Evolutionary conservation across 2,113 vertebrate genomes (phyloP).

Genomic region (Zosterops lateralis): DNA sequence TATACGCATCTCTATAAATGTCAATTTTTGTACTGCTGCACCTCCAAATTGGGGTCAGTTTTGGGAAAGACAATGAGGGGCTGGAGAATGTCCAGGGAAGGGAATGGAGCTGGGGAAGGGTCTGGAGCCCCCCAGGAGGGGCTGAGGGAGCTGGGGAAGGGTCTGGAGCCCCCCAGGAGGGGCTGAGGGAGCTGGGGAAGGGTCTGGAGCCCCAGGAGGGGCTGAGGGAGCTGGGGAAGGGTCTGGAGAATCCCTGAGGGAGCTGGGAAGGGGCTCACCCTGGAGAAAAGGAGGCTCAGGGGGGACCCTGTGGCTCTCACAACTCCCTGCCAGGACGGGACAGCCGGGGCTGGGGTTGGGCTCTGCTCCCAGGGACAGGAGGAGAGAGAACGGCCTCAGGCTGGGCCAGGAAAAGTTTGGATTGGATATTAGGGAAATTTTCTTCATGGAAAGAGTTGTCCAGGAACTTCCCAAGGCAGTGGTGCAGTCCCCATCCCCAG

Average conservation of each 20-base stretch:
- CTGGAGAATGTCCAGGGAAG: not conserved
- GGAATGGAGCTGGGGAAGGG: not conserved
- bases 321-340: not conserved
- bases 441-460: no score
- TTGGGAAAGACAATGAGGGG: not conserved
- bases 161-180: no score
- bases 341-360: not conserved
- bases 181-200: no score
- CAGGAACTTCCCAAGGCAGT: no score
- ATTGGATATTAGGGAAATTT: no score
- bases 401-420: not conserved
- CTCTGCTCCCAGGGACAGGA: not conserved
- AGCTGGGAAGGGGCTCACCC: not conserved
- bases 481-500: no score
- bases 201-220: no score
- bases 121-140: fast-evolving
- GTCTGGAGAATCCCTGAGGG: no score
- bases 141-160: not conserved
- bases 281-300: not conserved
- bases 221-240: no score
- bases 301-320: not conserved
- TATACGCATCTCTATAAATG: fast-evolving
- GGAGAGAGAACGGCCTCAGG: not conserved
- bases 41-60: not conserved
- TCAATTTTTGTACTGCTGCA: not conserved